Conservation (phyloP, 2,888 invertebrate species). For the Pristionchus exspectatus region DNA sequence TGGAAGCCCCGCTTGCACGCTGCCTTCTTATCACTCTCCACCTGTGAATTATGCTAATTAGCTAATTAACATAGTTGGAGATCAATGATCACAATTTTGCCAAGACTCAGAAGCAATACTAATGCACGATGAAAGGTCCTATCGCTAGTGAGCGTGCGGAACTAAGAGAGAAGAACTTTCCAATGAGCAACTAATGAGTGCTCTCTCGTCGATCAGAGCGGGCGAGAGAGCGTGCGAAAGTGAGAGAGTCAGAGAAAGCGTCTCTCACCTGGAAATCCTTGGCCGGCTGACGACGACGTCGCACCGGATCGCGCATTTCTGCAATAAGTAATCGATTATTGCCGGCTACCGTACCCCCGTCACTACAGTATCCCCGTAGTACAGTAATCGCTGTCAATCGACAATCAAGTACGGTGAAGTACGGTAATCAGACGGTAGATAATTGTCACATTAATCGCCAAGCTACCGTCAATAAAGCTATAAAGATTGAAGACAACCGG, state of each 20-base stretch:
- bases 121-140: no score
- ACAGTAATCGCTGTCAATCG: background rate
- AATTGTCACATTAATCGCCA: background rate
- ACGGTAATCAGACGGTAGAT: background rate
- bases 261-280: conserved; percentile 9
- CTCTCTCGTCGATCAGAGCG: background rate
- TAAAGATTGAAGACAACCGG: no score
- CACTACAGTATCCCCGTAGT: background rate
- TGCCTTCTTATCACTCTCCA: background rate
- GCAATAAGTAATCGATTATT: background rate
- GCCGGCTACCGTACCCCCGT: background rate
- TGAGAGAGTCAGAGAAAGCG: background rate
- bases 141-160: no score
- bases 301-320: background rate
- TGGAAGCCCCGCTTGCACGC: background rate
- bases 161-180: no score
- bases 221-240: background rate
- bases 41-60: background rate
- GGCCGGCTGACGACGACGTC: background rate
- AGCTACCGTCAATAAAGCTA: background rate
- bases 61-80: no score
- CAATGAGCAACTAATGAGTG: no score
- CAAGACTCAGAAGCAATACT: no score
- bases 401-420: no score
- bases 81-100: background rate